A percentile compares a stretch with the other conserved stretches of the same genome.
phyloP scores from a whole-genome alignment of 2,113 vertebrate species.

The Sula dactylatra region DNA sequence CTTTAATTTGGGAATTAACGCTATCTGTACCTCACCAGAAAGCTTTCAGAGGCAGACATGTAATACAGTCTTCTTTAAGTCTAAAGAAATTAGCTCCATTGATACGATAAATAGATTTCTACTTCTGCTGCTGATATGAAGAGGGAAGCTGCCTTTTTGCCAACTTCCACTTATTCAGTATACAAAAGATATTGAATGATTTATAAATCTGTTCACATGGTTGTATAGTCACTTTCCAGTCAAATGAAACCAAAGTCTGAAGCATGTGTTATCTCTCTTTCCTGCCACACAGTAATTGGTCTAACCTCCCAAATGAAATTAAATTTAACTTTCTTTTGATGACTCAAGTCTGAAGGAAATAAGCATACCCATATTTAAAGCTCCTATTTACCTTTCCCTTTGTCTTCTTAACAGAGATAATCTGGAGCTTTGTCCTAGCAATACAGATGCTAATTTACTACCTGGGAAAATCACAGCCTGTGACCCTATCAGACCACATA shows the following conservation, averaged over 20 bases:
- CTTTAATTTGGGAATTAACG: neutral
- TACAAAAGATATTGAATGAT: neutral
- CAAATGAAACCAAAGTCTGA: neutral
- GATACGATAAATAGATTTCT: neutral
- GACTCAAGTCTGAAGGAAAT: conserved; percentile 11
- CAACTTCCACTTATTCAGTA: neutral
- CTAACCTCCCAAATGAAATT: conserved; percentile 9
- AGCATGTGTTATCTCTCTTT: neutral
- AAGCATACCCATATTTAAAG: neutral
- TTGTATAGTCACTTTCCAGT: neutral
- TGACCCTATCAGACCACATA: neutral
- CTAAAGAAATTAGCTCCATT: neutral
- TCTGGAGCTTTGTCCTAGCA: neutral
- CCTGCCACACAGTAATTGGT: conserved; percentile 1
- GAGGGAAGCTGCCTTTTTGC: neutral
- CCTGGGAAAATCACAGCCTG: neutral
- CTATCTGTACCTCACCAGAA: neutral
- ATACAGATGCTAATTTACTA: conserved; percentile 37
- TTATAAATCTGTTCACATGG: neutral
- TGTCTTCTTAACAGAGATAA: conserved; percentile 14
- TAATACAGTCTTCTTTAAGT: neutral
- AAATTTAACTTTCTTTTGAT: conserved; percentile 40
- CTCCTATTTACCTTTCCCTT: conserved; percentile 1
- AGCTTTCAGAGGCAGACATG: neutral
- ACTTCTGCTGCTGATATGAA: neutral